These are phyloP conservation scores for Smutsia gigantea DNA, from an alignment of 2,797 vertebrate genomes.

Conservation along the genomic window DNA sequence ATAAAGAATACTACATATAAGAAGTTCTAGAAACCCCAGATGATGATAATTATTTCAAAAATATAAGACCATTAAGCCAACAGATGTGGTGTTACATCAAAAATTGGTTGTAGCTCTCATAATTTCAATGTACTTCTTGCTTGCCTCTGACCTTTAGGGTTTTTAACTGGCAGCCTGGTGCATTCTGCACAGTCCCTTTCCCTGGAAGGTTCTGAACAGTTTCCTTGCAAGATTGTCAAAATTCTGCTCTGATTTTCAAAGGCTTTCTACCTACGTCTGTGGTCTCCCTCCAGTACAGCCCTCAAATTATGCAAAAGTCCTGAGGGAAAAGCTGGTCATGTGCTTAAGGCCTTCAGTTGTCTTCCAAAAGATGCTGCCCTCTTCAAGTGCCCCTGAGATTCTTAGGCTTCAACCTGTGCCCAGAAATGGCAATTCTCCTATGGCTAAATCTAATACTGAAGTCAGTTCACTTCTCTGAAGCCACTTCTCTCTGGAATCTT, in stretches of 20 bases:
- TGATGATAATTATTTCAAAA: neutral
- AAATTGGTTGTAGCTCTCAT: neutral
- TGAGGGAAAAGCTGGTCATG: neutral
- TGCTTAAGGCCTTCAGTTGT: neutral
- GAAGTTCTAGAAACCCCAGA: neutral
- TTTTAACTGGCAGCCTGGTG: neutral
- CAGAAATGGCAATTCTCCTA: neutral
- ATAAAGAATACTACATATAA: neutral
- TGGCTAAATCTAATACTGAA: neutral
- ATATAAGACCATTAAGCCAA: neutral
- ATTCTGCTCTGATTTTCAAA: slow-evolving; percentile 1
- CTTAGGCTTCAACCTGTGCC: neutral
- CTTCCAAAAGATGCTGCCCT: neutral
- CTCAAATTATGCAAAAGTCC: neutral
- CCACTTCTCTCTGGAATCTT: neutral
- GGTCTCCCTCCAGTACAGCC: neutral
- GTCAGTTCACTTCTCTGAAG: neutral
- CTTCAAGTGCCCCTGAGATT: neutral
- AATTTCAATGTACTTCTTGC: neutral
- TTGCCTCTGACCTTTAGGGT: neutral
- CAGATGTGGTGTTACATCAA: neutral
- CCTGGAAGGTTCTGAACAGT: neutral
- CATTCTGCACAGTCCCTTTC: neutral
- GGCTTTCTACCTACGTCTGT: neutral
- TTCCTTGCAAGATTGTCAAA: neutral